Evolutionary conservation across 2,888 invertebrate species (phyloP).

Genomic region (Oligia strigilis): DNA sequence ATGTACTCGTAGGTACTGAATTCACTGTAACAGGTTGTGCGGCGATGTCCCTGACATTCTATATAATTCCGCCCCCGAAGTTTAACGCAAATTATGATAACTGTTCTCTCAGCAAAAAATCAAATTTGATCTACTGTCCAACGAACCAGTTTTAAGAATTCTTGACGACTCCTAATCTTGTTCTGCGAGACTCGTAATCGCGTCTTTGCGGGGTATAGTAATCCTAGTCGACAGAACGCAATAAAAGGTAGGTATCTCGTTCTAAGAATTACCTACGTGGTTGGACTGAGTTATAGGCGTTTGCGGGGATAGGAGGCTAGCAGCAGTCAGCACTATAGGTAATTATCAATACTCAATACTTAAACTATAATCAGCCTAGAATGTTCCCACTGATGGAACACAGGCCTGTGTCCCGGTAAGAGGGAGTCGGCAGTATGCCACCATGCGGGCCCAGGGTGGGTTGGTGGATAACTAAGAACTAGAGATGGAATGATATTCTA

Average conservation of each 20-base stretch:
- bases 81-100: slow-evolving; percentile 7
- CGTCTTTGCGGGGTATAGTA: slow-evolving; percentile 5
- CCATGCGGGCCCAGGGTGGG: not conserved
- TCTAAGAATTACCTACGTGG: slow-evolving; percentile 22
- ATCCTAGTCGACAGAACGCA: slow-evolving; percentile 32
- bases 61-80: not conserved
- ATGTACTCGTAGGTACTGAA: too few species aligned
- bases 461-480: not conserved
- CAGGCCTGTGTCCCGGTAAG: not conserved
- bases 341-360: too few species aligned
- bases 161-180: slow-evolving; percentile 3
- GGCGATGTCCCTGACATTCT: too few species aligned
- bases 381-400: not conserved
- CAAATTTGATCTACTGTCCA: not conserved
- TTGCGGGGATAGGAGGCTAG: not conserved
- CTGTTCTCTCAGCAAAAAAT: not conserved
- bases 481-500: not conserved
- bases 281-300: not conserved
- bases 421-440: not conserved
- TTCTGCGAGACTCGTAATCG: slow-evolving; percentile 10
- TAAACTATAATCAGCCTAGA: not conserved
- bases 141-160: slow-evolving; percentile 30
- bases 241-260: slow-evolving; percentile 52
- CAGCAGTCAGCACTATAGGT: too few species aligned
- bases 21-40: too few species aligned